Percentiles rank a stretch among this genome's conserved stretches.
phyloP scores from a whole-genome alignment of 2,797 vertebrate species.

The Australoheros facetus region DNA sequence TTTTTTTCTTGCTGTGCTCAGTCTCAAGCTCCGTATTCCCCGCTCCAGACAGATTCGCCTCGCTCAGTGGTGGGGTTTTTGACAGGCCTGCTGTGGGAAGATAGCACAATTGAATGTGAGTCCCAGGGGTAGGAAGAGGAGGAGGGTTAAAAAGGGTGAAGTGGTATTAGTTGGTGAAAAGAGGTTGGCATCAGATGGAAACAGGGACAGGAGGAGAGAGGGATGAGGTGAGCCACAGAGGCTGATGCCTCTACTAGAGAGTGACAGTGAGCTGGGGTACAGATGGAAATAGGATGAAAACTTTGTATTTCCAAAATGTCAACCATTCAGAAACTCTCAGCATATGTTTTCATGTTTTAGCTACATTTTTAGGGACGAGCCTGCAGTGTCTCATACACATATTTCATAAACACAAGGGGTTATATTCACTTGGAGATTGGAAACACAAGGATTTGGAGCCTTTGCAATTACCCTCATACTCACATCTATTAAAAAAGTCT shows the following conservation, averaged over 20 bases:
- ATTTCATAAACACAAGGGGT: too few species aligned
- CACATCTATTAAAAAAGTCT: too few species aligned
- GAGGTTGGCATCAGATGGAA: slow-evolving; percentile 47
- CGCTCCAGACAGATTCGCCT: slow-evolving; percentile 67
- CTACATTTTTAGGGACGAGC: not conserved
- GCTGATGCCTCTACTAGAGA: slow-evolving; percentile 26
- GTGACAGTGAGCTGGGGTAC: not conserved
- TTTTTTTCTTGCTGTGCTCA: slow-evolving; percentile 2
- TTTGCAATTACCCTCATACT: too few species aligned
- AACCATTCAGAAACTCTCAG: not conserved
- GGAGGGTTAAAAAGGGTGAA: slow-evolving; percentile 65
- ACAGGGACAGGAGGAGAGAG: slow-evolving; percentile 13
- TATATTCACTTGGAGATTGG: too few species aligned
- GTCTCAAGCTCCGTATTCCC: not conserved
- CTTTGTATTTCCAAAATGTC: slow-evolving; percentile 1
- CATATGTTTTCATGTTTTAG: not conserved
- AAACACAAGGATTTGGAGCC: too few species aligned
- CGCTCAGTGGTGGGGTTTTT: slow-evolving; percentile 70
- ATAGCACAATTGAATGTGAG: slow-evolving; percentile 78
- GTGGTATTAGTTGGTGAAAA: slow-evolving; percentile 74
- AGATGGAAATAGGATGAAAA: not conserved
- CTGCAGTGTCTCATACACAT: not conserved
- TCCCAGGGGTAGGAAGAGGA: slow-evolving; percentile 53
- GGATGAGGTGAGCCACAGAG: slow-evolving; percentile 16
- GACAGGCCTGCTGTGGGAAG: slow-evolving; percentile 78